Evolutionary conservation across 2,797 vertebrate species (phyloP).

Genomic region (Salarias fasciatus): DNA sequence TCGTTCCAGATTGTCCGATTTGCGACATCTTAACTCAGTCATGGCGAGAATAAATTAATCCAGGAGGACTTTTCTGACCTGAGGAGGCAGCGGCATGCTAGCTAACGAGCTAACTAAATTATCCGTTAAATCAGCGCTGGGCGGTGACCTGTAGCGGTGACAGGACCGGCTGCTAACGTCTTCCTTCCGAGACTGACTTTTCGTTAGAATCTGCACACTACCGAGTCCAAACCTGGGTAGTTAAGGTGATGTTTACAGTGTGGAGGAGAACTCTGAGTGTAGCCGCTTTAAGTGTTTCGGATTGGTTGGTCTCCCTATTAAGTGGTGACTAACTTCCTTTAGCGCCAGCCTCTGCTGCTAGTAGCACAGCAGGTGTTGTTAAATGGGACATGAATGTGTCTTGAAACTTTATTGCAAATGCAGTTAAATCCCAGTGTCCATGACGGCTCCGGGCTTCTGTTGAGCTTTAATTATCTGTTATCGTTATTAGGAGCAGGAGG

Average conservation of each 20-base stretch:
- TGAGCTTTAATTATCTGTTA: too few relatives aligned
- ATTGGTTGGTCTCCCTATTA: too few relatives aligned
- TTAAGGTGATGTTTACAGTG: not conserved
- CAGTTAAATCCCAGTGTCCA: too few relatives aligned
- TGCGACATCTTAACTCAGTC: slow-evolving; percentile 70
- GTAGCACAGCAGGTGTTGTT: too few relatives aligned
- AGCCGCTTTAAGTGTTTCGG: not conserved
- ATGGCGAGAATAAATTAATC: slow-evolving; percentile 58
- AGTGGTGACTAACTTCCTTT: too few relatives aligned
- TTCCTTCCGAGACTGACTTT: fast-evolving
- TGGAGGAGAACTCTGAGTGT: not conserved
- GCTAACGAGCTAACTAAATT: slow-evolving; percentile 34
- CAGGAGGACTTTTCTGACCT: not conserved
- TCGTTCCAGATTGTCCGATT: slow-evolving; percentile 32
- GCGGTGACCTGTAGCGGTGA: not conserved
- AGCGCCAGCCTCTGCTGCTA: too few relatives aligned
- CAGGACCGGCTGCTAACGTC: not conserved
- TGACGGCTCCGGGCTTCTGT: too few relatives aligned
- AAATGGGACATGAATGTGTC: too few relatives aligned
- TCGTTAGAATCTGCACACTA: not conserved
- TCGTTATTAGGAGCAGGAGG: too few relatives aligned
- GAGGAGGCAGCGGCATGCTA: slow-evolving; percentile 63
- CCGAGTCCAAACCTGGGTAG: not conserved
- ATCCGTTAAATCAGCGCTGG: not conserved
- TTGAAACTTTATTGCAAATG: too few relatives aligned